Evolutionary conservation across 1,140 invertebrate species (phyloP).

Genomic region (Drosophila athabasca): DNA sequence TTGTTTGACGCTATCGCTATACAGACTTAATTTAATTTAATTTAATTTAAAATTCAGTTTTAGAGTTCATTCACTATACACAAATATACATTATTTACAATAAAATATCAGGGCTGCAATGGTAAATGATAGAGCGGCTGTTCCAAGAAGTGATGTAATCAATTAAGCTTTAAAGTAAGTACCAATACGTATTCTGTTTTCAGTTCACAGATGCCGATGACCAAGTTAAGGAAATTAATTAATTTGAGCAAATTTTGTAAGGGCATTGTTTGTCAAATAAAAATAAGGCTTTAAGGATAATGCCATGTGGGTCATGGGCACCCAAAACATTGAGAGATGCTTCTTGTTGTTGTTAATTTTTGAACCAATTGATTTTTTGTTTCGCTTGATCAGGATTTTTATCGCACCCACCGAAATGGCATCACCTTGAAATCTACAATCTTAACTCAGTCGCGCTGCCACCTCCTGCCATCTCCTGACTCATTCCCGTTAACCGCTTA

Average conservation of each 20-base stretch:
- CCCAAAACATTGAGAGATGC: slow-evolving; percentile 32
- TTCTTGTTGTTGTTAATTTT: slow-evolving; percentile 5
- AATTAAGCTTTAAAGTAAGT: slow-evolving; percentile 47
- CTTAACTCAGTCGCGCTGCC: slow-evolving; percentile 35
- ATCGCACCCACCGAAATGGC: too few species aligned
- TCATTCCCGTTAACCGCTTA: slow-evolving; percentile 18
- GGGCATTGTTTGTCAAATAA: slow-evolving; percentile 25
- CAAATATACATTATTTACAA: slow-evolving; percentile 82
- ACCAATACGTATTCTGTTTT: slow-evolving; percentile 54
- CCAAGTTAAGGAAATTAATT: slow-evolving; percentile 54
- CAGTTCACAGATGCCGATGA: slow-evolving; percentile 27
- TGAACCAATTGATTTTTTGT: too few species aligned
- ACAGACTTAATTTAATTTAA: slow-evolving; percentile 79
- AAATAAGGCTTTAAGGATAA: slow-evolving; percentile 9
- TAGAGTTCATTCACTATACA: slow-evolving; percentile 70
- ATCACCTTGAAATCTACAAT: too few species aligned
- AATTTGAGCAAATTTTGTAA: slow-evolving; percentile 77
- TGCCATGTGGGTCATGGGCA: slow-evolving; percentile 14
- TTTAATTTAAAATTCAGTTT: slow-evolving; percentile 78
- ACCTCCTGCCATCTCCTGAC: slow-evolving; percentile 5
- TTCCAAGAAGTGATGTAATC: slow-evolving; percentile 38
- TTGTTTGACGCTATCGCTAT: slow-evolving; percentile 73
- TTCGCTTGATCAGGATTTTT: too few species aligned
- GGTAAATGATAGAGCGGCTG: slow-evolving; percentile 50
- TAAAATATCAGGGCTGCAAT: slow-evolving; percentile 57